Evolutionary conservation across 2,797 vertebrate genomes (phyloP), one percentile per base, ranked within the genome.

Genomic region (Lutjanus argentimaculatus): DNA sequence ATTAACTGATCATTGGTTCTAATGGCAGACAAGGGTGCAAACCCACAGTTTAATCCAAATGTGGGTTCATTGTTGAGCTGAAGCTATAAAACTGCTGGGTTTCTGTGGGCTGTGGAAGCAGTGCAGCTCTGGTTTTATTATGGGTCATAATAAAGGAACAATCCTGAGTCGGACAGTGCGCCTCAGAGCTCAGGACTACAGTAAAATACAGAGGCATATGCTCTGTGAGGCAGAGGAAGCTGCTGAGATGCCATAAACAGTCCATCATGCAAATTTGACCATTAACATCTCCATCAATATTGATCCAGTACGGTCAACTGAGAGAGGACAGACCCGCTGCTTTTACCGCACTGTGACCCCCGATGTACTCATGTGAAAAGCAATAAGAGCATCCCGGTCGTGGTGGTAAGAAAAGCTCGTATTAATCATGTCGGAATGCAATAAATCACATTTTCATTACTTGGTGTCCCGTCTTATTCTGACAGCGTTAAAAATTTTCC

Each of bases 81-180:
- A 36, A 36, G 30, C 30, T 36, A 36, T 36, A 36, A 36, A 36
- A 36, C 58, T 25, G 36, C 14, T 59, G 2, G 14, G 61, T 59
- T 46, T 43, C 59, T 68, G 59, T 11, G 19, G 72, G 19, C 30
- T 43, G 53, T 40, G 10, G 75, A 40, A 77, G 46, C 77, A 79
- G 79, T 22, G 79, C 55, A 75, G 79, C 67, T 19, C 36, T 21
- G 49, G 65, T 3, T 82, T 85, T 86, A 82, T 82, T 77, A 17
- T 67, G 70, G 46, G 0, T 75, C 62, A 81, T 77, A 64, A 74
- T 65, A 72, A 80, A 67, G 30, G 36, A 25, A 61, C 61, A 83
- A 70, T 78, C 57, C 30, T 36, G 46, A n/a, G 63, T n/a, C 30
- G 43, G 52, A 48, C 48, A 46, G 79, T 25, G 80, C 16, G 40